Conservation (phyloP, 2,797 vertebrate genomes). For the Denticeps clupeoides region DNA sequence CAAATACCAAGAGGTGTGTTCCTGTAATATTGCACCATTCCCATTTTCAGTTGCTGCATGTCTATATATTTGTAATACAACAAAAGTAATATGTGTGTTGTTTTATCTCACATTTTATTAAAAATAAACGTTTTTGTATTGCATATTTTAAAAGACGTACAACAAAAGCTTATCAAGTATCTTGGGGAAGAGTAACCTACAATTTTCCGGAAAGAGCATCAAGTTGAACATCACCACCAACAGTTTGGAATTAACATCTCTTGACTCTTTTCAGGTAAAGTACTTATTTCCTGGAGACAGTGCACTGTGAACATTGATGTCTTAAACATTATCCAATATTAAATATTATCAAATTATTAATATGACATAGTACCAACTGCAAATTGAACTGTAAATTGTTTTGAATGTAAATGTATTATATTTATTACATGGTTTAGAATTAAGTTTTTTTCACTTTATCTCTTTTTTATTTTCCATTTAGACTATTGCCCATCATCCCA, state of each 20-base stretch:
- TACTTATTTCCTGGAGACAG: too few relatives aligned
- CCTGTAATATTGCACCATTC: not conserved
- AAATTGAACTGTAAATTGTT: too few relatives aligned
- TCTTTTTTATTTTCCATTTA: slow-evolving; percentile 47
- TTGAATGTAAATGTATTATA: too few relatives aligned
- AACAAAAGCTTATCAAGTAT: slow-evolving; percentile 68
- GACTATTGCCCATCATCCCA: slow-evolving; percentile 85
- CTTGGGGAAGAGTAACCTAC: slow-evolving; percentile 81
- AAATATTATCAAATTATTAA: too few relatives aligned
- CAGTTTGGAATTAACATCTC: slow-evolving; percentile 68
- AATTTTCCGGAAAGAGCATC: slow-evolving; percentile 79
- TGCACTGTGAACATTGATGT: too few relatives aligned
- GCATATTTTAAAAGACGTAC: slow-evolving; percentile 56
- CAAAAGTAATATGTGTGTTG: slow-evolving; percentile 10
- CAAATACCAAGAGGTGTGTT: too few relatives aligned
- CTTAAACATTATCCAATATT: too few relatives aligned
- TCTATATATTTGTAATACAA: not conserved
- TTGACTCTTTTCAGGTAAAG: slow-evolving; percentile 77
- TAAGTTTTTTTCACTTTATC: not conserved
- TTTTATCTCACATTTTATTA: not conserved
- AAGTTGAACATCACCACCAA: slow-evolving; percentile 76
- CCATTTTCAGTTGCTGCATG: not conserved
- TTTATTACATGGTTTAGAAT: too few relatives aligned
- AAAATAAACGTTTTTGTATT: not conserved
- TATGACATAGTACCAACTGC: too few relatives aligned